These are phyloP conservation scores for Brachyistius frenatus DNA, from an alignment of 2,113 vertebrate species.

Conservation along the genomic window DNA sequence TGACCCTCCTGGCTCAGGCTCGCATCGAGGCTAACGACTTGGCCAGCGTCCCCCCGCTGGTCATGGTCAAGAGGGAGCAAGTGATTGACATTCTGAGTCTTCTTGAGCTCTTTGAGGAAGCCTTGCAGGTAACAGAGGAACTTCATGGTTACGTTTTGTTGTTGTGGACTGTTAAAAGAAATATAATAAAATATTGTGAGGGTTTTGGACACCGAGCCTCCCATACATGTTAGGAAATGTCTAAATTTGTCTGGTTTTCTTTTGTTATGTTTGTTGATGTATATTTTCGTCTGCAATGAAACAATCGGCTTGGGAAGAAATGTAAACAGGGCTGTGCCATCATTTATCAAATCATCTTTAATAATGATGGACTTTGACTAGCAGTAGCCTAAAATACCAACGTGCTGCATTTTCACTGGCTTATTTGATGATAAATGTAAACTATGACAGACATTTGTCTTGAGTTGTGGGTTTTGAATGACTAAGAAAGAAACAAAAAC, in stretches of 20 bases:
- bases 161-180: background rate
- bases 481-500: no score
- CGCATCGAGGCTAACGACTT: slow-evolving; percentile 75
- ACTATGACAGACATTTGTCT: no score
- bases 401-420: no score
- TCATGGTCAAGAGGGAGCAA: slow-evolving; percentile 81
- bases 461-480: no score
- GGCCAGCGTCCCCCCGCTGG: slow-evolving; percentile 73
- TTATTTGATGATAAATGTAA: no score
- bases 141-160: background rate
- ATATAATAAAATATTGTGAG: background rate
- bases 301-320: background rate
- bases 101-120: slow-evolving; percentile 82
- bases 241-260: no score
- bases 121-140: slow-evolving; percentile 68
- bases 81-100: slow-evolving; percentile 80
- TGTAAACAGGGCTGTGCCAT: background rate
- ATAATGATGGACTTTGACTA: no score
- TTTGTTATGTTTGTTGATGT: background rate
- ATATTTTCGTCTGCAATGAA: background rate
- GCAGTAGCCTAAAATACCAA: no score
- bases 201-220: background rate
- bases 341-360: background rate
- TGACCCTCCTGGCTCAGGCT: slow-evolving; percentile 79
- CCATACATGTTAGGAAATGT: no score